Conservation (phyloP, 2,113 vertebrate genomes). For the Shinisaurus crocodilurus region DNA sequence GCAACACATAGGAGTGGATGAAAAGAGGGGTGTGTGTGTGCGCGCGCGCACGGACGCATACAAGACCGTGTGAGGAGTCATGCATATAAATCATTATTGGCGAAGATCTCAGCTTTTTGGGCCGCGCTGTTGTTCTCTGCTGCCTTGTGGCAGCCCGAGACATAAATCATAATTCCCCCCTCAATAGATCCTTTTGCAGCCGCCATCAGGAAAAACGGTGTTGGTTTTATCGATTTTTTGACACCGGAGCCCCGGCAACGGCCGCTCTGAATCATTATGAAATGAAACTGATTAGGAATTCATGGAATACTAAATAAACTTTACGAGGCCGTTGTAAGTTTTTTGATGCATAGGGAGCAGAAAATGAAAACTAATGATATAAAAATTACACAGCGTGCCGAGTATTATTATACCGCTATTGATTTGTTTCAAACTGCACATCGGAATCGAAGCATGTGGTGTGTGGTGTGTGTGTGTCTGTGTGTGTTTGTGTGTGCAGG, state of each 20-base stretch:
- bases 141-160: constrained; percentile 86
- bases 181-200: constrained; percentile 97
- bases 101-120: constrained; percentile 92
- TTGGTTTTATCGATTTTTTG: constrained; percentile 98
- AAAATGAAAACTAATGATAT: constrained; percentile 96
- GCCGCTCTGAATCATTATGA: constrained; percentile 95
- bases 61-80: constrained; percentile 75
- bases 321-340: constrained; percentile 91
- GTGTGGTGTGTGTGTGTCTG: constrained; percentile 54
- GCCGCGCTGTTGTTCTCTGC: constrained; percentile 86
- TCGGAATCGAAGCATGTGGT: constrained; percentile 85
- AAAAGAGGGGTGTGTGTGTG: neutral
- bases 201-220: constrained; percentile 93
- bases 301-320: constrained; percentile 99
- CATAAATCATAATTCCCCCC: constrained; percentile 99
- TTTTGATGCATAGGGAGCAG: constrained; percentile 91
- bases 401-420: constrained; percentile 97
- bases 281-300: constrained; percentile 99
- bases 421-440: constrained; percentile 99
- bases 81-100: constrained; percentile 99
- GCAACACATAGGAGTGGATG: neutral
- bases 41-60: constrained; percentile 50
- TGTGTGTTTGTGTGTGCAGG: neutral
- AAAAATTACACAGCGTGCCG: constrained; percentile 98
- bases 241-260: constrained; percentile 83